Base-by-base conservation (phyloP, 2,797 vertebrate species). In the Poeciliopsis paucimaculata region DNA sequence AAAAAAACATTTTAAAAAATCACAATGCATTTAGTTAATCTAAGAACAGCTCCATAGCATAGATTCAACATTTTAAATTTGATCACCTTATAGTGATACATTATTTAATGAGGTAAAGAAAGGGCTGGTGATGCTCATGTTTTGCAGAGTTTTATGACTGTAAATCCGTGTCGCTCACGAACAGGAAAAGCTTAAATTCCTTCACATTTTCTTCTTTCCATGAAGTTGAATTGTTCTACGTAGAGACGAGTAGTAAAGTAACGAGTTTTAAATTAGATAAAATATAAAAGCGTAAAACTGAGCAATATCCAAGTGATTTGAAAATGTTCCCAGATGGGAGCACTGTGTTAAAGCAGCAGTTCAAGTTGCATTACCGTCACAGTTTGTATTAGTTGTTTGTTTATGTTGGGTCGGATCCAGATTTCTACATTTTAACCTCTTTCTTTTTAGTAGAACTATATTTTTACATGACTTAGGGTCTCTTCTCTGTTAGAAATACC, bases 281-380 rank as follows among this genome's bases (percentile, higher is more conserved):
- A 13, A 2, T 55, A 12, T 9, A 71, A 23, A 36, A 13, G 28
- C 45, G 8, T 70, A 47, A 47, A 45, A 55, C 34, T 43, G 73
- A 76, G 81, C 62, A 46, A 62, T 81, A 68, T 77, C 53, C 66
- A 84, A 73, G 55, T 68, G 43, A 55, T 43, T 62, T 74, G 28
- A 39, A 47, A 7, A 10, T 51, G 31, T 76, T 64, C 15, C 70
- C 20, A 43, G 36, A 8, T 62, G 43, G 12, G 2, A 47, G 57
- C 34, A 26, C 45, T 55, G n/a, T 28, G 73, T 57, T 78, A 62
- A 16, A 68, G n/a, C 68, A 51, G 4, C 18, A 45, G 64, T 55
- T 72, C 70, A 31, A 47, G 46, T 41, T 36, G n/a, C 39, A 47
- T 23, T 74, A 18, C 53, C 60, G 13, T 86, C 46, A 18, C 45